phyloP scores from a whole-genome alignment of 2,113 vertebrate species.

The Pseudopodoces humilis region DNA sequence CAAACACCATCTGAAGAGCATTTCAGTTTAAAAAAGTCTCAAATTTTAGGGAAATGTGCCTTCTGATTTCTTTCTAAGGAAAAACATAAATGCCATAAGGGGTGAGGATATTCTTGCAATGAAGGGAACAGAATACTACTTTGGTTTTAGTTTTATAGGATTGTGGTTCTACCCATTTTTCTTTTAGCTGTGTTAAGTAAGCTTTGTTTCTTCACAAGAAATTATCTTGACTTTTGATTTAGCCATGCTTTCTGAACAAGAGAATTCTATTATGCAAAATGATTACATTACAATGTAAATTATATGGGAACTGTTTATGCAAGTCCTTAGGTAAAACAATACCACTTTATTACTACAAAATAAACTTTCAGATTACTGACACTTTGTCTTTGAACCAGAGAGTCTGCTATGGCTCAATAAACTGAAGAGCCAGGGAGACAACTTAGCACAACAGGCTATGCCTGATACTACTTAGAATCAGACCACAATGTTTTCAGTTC shows the following conservation, averaged over 20 bases:
- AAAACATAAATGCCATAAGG: neutral
- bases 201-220: neutral
- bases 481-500: neutral
- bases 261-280: neutral
- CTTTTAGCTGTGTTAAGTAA: neutral
- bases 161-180: neutral
- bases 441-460: neutral
- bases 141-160: neutral
- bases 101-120: neutral
- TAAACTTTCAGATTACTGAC: neutral
- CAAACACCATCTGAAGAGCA: neutral
- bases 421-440: neutral
- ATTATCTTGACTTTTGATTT: neutral
- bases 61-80: neutral
- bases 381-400: neutral
- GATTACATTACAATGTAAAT: neutral
- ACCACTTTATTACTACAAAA: neutral
- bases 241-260: neutral
- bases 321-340: neutral
- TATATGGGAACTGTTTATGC: neutral
- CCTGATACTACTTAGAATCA: neutral
- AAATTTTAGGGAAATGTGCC: neutral
- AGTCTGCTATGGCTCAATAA: neutral
- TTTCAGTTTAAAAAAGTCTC: neutral
- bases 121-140: neutral